Percentiles rank a stretch among this genome's conserved stretches.
phyloP scores from a whole-genome alignment of 2,888 invertebrate species.

The Yponomeuta cagnagella region DNA sequence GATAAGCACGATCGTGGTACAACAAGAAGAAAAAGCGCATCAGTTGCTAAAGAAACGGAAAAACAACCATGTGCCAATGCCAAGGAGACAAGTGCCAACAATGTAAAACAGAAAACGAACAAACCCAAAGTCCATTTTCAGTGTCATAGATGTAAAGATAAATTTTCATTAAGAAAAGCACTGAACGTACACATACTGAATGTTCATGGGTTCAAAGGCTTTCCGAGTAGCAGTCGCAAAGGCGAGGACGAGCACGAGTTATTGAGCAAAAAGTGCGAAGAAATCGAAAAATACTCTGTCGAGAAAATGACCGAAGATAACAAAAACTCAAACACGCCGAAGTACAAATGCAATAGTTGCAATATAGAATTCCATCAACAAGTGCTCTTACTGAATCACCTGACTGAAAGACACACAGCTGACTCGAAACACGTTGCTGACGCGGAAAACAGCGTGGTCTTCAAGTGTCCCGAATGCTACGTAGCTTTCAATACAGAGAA shows the following conservation, averaged over 20 bases:
- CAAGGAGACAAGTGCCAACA: neutral
- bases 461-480: slow-evolving; percentile 7
- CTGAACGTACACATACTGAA: neutral
- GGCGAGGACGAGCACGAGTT: neutral
- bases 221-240: neutral
- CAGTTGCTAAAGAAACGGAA: neutral
- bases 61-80: neutral
- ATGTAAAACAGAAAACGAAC: neutral
- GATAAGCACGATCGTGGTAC: no score
- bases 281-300: neutral
- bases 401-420: slow-evolving; percentile 1
- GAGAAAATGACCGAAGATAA: neutral
- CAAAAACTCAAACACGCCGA: neutral
- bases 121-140: neutral
- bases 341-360: slow-evolving; percentile 11
- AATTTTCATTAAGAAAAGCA: neutral
- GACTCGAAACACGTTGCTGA: neutral
- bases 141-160: slow-evolving; percentile 2
- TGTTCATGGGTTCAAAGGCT: neutral
- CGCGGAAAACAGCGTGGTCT: neutral
- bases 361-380: slow-evolving; percentile 11
- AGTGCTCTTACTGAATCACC: slow-evolving; percentile 5
- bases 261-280: neutral
- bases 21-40: neutral
- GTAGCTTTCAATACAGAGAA: neutral